phyloP scores from a whole-genome alignment of 2,113 vertebrate species.

The Phaethornis superciliosus region DNA sequence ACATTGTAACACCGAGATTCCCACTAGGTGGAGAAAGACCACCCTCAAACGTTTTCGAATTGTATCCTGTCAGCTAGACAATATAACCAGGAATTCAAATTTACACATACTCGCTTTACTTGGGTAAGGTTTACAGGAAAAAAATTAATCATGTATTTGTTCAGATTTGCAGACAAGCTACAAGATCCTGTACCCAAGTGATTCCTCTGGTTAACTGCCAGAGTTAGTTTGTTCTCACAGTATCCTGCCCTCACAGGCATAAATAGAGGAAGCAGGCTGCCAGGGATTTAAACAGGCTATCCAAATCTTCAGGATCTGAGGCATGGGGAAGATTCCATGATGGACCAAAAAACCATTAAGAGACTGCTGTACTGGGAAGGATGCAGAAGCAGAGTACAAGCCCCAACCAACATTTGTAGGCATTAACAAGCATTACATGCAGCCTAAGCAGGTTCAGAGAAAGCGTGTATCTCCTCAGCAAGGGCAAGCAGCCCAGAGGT shows the following conservation, averaged over 20 bases:
- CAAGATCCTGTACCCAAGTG: not conserved
- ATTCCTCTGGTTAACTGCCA: not conserved
- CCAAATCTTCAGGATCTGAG: not conserved
- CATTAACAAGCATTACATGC: not conserved
- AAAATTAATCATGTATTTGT: not conserved
- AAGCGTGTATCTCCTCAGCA: rapidly evolving
- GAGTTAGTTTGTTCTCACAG: not conserved
- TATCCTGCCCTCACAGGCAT: not conserved
- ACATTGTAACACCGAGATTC: not conserved
- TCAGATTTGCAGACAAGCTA: not conserved
- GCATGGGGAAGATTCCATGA: not conserved
- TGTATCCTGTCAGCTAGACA: not conserved
- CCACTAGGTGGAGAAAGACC: not conserved
- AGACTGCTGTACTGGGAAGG: not conserved
- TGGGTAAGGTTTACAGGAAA: not conserved
- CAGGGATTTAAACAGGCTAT: not conserved
- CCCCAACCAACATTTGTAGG: not conserved
- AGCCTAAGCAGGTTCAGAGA: not conserved
- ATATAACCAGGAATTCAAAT: not conserved
- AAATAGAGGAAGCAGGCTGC: not conserved
- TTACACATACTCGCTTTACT: not conserved
- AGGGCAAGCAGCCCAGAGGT: not conserved
- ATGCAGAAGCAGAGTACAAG: not conserved
- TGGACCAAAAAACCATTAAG: not conserved
- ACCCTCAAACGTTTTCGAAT: not conserved